These are phyloP conservation scores for Lota lota DNA, from an alignment of 2,113 vertebrate species.

Conservation along the genomic window DNA sequence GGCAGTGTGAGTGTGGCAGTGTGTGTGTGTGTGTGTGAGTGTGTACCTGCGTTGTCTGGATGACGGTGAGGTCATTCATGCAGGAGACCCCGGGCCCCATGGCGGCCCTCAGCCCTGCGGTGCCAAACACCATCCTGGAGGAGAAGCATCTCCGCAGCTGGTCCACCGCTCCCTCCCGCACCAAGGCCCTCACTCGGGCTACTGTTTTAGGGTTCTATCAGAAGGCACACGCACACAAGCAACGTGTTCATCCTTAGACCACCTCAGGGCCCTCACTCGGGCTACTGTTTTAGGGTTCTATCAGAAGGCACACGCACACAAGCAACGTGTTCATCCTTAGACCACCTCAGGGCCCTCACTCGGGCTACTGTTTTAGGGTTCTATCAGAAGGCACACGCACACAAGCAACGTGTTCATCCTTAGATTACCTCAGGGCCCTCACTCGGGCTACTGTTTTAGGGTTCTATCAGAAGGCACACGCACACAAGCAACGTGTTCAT, in stretches of 20 bases:
- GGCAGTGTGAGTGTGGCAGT: too few species aligned
- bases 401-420: too few species aligned
- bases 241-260: not conserved
- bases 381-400: too few species aligned
- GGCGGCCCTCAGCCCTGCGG: constrained; percentile 88
- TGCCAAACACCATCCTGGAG: constrained; percentile 93
- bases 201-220: constrained; percentile 86
- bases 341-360: too few species aligned
- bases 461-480: too few species aligned
- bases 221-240: not conserved
- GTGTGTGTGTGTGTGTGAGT: not conserved
- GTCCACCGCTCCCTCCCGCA: constrained; percentile 69
- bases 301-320: too few species aligned
- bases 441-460: too few species aligned
- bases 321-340: too few species aligned
- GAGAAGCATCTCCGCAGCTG: constrained; percentile 85
- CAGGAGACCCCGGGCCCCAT: constrained; percentile 89
- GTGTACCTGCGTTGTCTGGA: constrained; percentile 87
- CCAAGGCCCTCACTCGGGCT: constrained; percentile 74
- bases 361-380: too few species aligned
- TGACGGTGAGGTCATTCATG: constrained; percentile 96
- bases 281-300: too few species aligned
- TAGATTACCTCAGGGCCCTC: too few species aligned
- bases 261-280: not conserved
- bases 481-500: too few species aligned